phyloP scores from a whole-genome alignment of 2,797 vertebrate species.

The Sphenodon punctatus region DNA sequence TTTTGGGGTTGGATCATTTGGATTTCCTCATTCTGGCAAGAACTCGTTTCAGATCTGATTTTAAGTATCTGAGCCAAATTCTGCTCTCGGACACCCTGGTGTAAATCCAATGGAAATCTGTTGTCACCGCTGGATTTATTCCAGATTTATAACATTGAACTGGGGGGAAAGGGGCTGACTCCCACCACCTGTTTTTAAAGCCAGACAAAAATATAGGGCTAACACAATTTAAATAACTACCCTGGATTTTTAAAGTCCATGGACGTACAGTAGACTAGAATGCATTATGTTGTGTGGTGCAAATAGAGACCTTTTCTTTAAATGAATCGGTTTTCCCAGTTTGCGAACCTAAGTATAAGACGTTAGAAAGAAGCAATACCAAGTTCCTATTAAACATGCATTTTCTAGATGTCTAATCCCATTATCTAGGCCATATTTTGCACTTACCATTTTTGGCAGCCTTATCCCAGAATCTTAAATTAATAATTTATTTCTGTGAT shows the following conservation, averaged over 20 bases:
- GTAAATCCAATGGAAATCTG: neutral
- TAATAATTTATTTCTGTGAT: conserved; percentile 63
- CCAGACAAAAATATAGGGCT: neutral
- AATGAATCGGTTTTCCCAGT: neutral
- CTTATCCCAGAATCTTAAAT: conserved; percentile 44
- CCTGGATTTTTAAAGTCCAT: conserved; percentile 2
- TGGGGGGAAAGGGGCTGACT: neutral
- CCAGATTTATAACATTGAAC: neutral
- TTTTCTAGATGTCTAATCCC: conserved; percentile 55
- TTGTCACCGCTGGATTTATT: neutral
- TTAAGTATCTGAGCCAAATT: neutral
- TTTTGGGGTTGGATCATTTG: no score
- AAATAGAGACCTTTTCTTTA: neutral
- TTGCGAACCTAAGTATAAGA: conserved; percentile 20
- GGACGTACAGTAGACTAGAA: no score
- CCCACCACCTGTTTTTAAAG: neutral
- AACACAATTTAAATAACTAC: neutral
- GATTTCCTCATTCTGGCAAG: no score
- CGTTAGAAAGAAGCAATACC: conserved; percentile 8
- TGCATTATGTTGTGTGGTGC: neutral
- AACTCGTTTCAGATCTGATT: no score
- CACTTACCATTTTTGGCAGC: conserved; percentile 45
- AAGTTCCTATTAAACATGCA: conserved; percentile 25
- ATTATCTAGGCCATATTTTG: conserved; percentile 44
- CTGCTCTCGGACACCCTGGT: neutral